Conservation (phyloP, 1,140 invertebrate genomes). For the Aphelinus atriplicis region DNA sequence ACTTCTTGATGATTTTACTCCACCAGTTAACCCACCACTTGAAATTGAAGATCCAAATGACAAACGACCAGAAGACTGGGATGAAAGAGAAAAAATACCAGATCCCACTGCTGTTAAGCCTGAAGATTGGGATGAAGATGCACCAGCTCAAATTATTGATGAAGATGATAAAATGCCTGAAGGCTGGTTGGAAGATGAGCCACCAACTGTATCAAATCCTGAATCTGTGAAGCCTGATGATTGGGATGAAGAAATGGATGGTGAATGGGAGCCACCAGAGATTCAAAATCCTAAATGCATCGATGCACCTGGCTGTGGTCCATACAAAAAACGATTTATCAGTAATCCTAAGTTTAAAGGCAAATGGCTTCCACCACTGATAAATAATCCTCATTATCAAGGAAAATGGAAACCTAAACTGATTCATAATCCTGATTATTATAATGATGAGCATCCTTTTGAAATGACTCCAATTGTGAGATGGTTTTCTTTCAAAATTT, state of each 20-base stretch:
- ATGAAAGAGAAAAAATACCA: constrained; percentile 95
- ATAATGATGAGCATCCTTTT: constrained; percentile 91
- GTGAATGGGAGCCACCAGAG: constrained; percentile 96
- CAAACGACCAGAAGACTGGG: constrained; percentile 93
- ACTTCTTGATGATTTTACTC: constrained; percentile 89
- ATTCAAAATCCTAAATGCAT: constrained; percentile 92
- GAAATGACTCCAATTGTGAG: constrained; percentile 93
- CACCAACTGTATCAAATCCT: constrained; percentile 87
- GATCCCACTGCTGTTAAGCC: constrained; percentile 89
- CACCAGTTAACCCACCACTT: constrained; percentile 92
- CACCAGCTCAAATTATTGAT: constrained; percentile 89
- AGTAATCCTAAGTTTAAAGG: constrained; percentile 94
- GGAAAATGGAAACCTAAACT: constrained; percentile 92
- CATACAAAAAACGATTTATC: constrained; percentile 87
- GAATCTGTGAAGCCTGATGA: constrained; percentile 89
- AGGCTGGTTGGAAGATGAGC: constrained; percentile 95
- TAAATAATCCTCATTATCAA: constrained; percentile 94
- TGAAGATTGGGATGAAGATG: constrained; percentile 95
- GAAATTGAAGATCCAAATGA: constrained; percentile 97
- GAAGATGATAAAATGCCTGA: constrained; percentile 87
- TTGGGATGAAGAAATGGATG: constrained; percentile 99
- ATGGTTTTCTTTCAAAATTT: constrained; percentile 45
- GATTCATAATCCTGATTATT: constrained; percentile 92
- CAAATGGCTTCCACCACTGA: constrained; percentile 89
- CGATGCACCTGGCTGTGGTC: constrained; percentile 88